Base-by-base conservation (phyloP, 2,888 invertebrate species). In the Nezara viridula region DNA sequence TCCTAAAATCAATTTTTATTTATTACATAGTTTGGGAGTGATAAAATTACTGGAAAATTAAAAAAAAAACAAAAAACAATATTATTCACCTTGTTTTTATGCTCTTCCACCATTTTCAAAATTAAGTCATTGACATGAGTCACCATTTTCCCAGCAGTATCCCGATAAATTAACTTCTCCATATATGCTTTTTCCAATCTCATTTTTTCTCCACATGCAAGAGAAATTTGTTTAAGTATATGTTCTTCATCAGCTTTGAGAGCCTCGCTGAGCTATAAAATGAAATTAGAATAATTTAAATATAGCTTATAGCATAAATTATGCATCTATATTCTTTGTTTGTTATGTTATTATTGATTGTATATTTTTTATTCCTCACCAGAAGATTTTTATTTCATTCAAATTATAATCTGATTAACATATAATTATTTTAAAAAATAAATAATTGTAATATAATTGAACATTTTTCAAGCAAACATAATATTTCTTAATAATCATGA, bases 111-210 rank as follows among this genome's bases (percentile, higher is more conserved):
- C 60, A 89, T 52, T 89, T 89, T 86, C 9, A 50, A 49, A 86
- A 89, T 86, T 32, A 73, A 44, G 19, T 89, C 77, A 55, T 66
- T 73, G 21, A 89, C 73, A 86, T 89, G 55, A 21, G 86, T 81
- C 24, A 86, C 85, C 86, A 66, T 32, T 73, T 89, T 89, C 5
- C 86, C 85, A 60, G 73, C 86, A 10, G 49, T 77, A 32, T 89
- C 86, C 27, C 52, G 44, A 27, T 60, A 73, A 12, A 47, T 40
- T 44, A 89, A 52, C 52, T 89, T 89, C 44, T 89, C 89, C 40
- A 89, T 50, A n/a, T 86, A 86, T 73, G 81, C 49, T 66, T 89
- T 86, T 73, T 89, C 88, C 49, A 88, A 50, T 40, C 37, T 49
- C 40, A 50, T 27, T 81, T 85, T 88, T 32, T 88, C 88, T 27